Evolutionary conservation across 2,113 vertebrate genomes (phyloP), one percentile per base, ranked within the genome.

Genomic region (Genyomyrus donnyi): DNA sequence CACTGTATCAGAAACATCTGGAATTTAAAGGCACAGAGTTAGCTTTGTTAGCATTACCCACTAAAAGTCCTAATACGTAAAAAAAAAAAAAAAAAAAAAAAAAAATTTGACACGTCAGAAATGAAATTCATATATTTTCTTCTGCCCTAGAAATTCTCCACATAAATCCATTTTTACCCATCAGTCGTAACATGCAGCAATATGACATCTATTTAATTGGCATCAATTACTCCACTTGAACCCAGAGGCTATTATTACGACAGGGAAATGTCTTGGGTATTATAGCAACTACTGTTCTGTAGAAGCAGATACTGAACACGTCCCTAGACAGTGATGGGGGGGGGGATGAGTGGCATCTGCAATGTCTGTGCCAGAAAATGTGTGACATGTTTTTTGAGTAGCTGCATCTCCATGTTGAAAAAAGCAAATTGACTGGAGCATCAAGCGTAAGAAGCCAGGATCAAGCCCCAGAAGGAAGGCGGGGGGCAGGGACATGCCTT

Each of bases 1-100:
- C 98, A 99, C 90, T 97, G 96, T 85, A 99, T 95, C n/a, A 99
- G 93, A 94, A 99, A 98, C 88, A 98, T 94, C 98, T 99, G 88
- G 5, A 93, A 49, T 80, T 11, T 19, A n/a, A 5, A 13, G 15
- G 50, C 87, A 74, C 8, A 80, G 13, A 8, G 83, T 24, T 53
- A 87, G 15, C 50, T 31, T 31, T 0, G 8, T 3, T 27, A 87
- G 10, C 50, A 87, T 39, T 31, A 39, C 3, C 8, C 45, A 31
- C 24, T 27, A 27, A 19, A 87, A 31, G 49, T 87, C 13, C n/a
- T 17, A 85, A 53, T 35, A 87, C 85, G 17, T 31, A 10, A 10
- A 56, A 87, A 21, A 52, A 50, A 9, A 50, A 48, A 48, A 50
- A 85, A 53, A 9, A 13, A 9, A 53, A n/a, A n/a, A n/a, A n/a